A percentile compares a stretch with the other conserved stretches of the same genome.
phyloP scores from a whole-genome alignment of 2,797 vertebrate species.

The Danio kyathit region DNA sequence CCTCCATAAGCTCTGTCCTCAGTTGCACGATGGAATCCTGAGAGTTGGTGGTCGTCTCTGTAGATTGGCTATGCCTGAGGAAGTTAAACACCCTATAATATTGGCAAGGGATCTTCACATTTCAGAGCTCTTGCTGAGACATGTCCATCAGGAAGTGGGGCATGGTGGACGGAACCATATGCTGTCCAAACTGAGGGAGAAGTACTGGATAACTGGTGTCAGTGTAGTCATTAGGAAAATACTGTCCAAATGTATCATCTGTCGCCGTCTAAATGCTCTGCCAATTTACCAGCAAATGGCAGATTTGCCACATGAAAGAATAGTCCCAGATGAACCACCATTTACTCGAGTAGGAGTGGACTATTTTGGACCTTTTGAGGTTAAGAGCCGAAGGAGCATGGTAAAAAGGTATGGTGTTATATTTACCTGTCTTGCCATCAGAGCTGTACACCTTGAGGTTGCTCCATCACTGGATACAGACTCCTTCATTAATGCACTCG shows the following conservation, averaged over 20 bases:
- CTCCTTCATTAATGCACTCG: neutral
- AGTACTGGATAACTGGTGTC: neutral
- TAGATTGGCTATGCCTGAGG: neutral
- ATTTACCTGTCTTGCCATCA: neutral
- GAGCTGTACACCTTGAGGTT: neutral
- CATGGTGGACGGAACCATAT: neutral
- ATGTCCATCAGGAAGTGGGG: neutral
- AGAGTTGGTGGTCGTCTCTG: neutral
- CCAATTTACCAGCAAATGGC: no score
- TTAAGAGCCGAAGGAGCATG: no score
- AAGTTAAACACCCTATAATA: neutral
- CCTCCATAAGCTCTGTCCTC: neutral
- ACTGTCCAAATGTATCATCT: neutral
- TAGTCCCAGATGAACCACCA: no score
- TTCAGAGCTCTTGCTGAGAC: neutral
- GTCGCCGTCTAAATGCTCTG: neutral
- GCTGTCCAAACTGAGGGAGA: neutral
- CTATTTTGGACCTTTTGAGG: no score
- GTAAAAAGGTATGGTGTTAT: no score
- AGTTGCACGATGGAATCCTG: neutral
- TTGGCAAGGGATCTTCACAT: neutral
- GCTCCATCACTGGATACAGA: neutral
- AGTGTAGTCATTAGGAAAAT: neutral
- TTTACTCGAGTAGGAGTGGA: neutral
- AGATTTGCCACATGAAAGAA: no score